Evolutionary conservation across 2,113 vertebrate genomes (phyloP).

Genomic region (Paraplagusia blochii): DNA sequence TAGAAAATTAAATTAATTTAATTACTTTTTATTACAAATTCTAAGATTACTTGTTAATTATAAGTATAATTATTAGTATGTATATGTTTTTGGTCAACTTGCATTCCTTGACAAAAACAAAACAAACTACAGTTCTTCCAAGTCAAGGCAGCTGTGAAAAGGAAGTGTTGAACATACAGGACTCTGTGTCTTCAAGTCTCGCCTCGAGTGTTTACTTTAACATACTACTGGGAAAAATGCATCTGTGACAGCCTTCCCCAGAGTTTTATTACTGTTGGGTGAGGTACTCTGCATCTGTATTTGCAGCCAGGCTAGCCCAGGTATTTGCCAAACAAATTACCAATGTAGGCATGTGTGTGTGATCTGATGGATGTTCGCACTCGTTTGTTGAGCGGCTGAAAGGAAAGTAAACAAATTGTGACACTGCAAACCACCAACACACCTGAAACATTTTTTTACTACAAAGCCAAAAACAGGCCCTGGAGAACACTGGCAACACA

Average conservation of each 20-base stretch:
- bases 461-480: constrained; percentile 45
- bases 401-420: too few relatives aligned
- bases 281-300: constrained; percentile 16
- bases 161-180: constrained; percentile 3
- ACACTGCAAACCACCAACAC: too few relatives aligned
- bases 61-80: too few relatives aligned
- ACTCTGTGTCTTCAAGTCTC: constrained; percentile 2
- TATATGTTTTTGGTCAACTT: too few relatives aligned
- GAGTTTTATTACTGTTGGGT: constrained; percentile 20
- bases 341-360: constrained; percentile 26
- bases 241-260: neutral
- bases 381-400: constrained; percentile 20
- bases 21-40: too few relatives aligned
- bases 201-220: neutral
- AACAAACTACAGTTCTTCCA: neutral
- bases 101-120: neutral
- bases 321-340: constrained; percentile 76
- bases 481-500: constrained; percentile 39
- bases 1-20: too few relatives aligned
- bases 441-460: too few relatives aligned
- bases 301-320: constrained; percentile 33
- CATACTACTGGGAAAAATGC: constrained; percentile 1
- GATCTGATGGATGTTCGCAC: constrained; percentile 19
- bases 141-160: neutral
- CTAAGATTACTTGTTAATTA: too few relatives aligned